Evolutionary conservation across 2,888 invertebrate genomes (phyloP).

Genomic region (Blomia tropicalis): DNA sequence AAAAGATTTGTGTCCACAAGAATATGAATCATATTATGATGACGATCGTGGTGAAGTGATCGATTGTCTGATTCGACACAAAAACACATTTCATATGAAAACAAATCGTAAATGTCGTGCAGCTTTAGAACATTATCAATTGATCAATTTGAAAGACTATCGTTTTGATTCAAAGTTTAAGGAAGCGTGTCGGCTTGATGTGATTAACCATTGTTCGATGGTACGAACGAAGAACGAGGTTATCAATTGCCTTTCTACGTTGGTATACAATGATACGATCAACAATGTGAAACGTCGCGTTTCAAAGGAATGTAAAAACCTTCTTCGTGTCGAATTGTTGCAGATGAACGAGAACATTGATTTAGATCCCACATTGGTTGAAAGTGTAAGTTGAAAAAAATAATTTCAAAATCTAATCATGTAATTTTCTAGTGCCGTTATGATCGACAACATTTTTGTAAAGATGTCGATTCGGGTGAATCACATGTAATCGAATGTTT

Average conservation of each 20-base stretch:
- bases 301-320: conserved; percentile 72
- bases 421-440: conserved; percentile 32
- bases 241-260: conserved; percentile 70
- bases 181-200: conserved; percentile 57
- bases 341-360: conserved; percentile 69
- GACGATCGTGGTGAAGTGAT: conserved; percentile 62
- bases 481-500: conserved; percentile 54
- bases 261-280: conserved; percentile 66
- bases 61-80: conserved; percentile 80
- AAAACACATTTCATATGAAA: conserved; percentile 66
- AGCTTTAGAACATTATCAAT: conserved; percentile 90
- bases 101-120: conserved; percentile 64
- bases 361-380: conserved; percentile 50
- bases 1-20: conserved; percentile 49
- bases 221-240: conserved; percentile 46
- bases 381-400: conserved; percentile 22
- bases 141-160: conserved; percentile 63
- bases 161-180: conserved; percentile 86
- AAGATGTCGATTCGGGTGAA: conserved; percentile 34
- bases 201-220: conserved; percentile 44
- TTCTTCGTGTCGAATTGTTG: conserved; percentile 72
- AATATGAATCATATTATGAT: conserved; percentile 23
- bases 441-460: conserved; percentile 36
- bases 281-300: conserved; percentile 51
- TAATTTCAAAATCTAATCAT: neutral